These are phyloP conservation scores for Orthonevra nobilis DNA, from an alignment of 2,888 invertebrate species.

Conservation along the genomic window DNA sequence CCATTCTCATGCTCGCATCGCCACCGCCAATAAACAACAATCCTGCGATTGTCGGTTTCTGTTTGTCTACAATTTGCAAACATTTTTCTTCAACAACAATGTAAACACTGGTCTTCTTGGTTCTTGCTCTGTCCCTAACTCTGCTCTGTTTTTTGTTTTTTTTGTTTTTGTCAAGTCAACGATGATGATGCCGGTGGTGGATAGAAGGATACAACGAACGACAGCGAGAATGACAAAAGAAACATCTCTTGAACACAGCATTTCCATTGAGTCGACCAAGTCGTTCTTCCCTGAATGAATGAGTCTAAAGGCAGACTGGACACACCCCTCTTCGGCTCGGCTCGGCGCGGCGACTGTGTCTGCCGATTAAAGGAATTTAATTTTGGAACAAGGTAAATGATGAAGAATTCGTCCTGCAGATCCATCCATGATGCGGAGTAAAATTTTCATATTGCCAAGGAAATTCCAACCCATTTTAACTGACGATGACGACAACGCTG, in stretches of 20 bases:
- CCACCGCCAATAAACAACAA: slow-evolving; percentile 59
- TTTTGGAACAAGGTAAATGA: slow-evolving; percentile 38
- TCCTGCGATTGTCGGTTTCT: slow-evolving; percentile 50
- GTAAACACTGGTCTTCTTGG: slow-evolving; percentile 52
- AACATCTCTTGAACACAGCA: slow-evolving; percentile 18
- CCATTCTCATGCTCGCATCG: slow-evolving; percentile 17
- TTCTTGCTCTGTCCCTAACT: slow-evolving; percentile 5
- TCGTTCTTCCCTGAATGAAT: slow-evolving; percentile 4
- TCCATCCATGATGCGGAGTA: not conserved
- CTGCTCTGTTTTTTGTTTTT: slow-evolving; percentile 16
- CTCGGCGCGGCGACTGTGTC: not conserved
- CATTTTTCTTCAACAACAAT: slow-evolving; percentile 65
- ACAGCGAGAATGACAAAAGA: slow-evolving; percentile 43
- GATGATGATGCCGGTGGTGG: not conserved
- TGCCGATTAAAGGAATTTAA: slow-evolving; percentile 50
- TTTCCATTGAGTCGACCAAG: slow-evolving; percentile 25
- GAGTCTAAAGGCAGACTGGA: too few relatives aligned
- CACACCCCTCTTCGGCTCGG: not conserved
- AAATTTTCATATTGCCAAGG: slow-evolving; percentile 15
- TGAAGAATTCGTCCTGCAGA: slow-evolving; percentile 1
- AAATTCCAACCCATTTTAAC: slow-evolving; percentile 32
- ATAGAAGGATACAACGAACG: slow-evolving; percentile 19
- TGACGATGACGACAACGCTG: slow-evolving; percentile 16
- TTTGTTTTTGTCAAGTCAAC: slow-evolving; percentile 35
- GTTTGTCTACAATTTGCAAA: slow-evolving; percentile 67